phyloP scores from a whole-genome alignment of 2,888 invertebrate species.

The Drosophila siamana region DNA sequence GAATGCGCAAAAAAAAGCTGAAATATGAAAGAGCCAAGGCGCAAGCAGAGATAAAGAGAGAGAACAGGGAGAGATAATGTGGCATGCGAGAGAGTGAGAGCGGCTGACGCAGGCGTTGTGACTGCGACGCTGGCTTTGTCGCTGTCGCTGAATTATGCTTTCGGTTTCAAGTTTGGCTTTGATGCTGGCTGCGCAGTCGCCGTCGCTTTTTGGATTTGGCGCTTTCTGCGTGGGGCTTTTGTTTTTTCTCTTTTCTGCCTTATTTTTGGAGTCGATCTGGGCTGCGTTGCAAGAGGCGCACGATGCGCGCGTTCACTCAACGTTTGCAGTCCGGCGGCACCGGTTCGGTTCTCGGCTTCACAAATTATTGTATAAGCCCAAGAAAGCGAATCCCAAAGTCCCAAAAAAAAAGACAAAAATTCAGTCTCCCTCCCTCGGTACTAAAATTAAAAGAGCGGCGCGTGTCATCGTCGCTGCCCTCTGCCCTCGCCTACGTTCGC shows the following conservation, averaged over 20 bases:
- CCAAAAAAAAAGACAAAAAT: slow-evolving; percentile 29
- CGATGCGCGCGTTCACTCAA: slow-evolving; percentile 84
- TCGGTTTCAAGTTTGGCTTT: slow-evolving; percentile 76
- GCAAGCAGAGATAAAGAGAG: slow-evolving; percentile 8
- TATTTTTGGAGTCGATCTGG: slow-evolving; percentile 60
- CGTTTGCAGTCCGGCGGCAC: slow-evolving; percentile 85
- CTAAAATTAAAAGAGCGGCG: slow-evolving; percentile 55
- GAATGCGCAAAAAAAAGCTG: slow-evolving; percentile 71
- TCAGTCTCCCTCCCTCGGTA: slow-evolving; percentile 10
- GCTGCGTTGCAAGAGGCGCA: slow-evolving; percentile 75
- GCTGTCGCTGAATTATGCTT: slow-evolving; percentile 48
- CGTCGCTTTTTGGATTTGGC: slow-evolving; percentile 57
- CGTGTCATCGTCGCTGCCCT: slow-evolving; percentile 64
- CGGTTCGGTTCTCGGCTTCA: slow-evolving; percentile 83
- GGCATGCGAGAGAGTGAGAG: slow-evolving; percentile 25
- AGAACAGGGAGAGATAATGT: slow-evolving; percentile 24
- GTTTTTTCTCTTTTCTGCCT: slow-evolving; percentile 39
- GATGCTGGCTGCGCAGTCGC: slow-evolving; percentile 64
- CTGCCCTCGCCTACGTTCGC: slow-evolving; percentile 18
- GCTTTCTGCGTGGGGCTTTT: slow-evolving; percentile 68
- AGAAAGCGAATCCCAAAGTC: slow-evolving; percentile 44
- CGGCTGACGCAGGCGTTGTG: slow-evolving; percentile 19
- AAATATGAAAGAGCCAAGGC: slow-evolving; percentile 51
- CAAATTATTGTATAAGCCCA: slow-evolving; percentile 11
- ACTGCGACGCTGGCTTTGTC: slow-evolving; percentile 1